A percentile compares a stretch with the other conserved stretches of the same genome.
phyloP scores from a whole-genome alignment of 2,888 invertebrate species.

The Elmis aenea region DNA sequence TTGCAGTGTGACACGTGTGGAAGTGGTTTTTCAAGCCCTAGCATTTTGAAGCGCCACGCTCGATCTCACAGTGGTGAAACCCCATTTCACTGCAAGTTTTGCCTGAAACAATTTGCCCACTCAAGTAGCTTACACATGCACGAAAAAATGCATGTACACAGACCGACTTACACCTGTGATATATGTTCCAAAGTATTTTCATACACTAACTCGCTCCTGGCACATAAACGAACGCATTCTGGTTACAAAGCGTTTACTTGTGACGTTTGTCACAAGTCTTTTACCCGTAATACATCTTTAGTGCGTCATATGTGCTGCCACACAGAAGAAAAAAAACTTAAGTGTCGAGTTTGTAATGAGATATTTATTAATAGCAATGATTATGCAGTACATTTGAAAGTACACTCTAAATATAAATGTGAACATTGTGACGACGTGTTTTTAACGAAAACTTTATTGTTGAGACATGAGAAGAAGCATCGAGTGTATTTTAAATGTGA shows the following conservation, averaged over 20 bases:
- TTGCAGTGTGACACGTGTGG: constrained; percentile 7
- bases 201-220: constrained; percentile 12
- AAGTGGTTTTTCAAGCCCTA: constrained; percentile 10
- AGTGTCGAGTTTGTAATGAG: constrained; percentile 1
- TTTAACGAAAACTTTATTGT: background rate
- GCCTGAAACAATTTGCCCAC: constrained; percentile 9
- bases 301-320: constrained; percentile 8
- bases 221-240: constrained; percentile 12
- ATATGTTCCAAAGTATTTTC: constrained; percentile 13
- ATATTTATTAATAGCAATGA: background rate
- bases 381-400: constrained; percentile 1
- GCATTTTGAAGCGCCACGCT: constrained; percentile 12
- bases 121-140: constrained; percentile 12
- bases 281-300: constrained; percentile 11
- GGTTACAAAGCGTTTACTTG: constrained; percentile 8
- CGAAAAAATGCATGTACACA: constrained; percentile 12
- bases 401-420: background rate
- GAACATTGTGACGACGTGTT: background rate
- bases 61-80: constrained; percentile 7
- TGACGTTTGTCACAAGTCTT: constrained; percentile 8
- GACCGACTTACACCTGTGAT: constrained; percentile 13
- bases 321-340: constrained; percentile 1
- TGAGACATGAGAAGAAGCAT: background rate
- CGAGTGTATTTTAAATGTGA: background rate
- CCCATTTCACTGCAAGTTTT: constrained; percentile 9